Evolutionary conservation across 1,140 invertebrate genomes (phyloP).

Genomic region (Philotrypesis tridentata): DNA sequence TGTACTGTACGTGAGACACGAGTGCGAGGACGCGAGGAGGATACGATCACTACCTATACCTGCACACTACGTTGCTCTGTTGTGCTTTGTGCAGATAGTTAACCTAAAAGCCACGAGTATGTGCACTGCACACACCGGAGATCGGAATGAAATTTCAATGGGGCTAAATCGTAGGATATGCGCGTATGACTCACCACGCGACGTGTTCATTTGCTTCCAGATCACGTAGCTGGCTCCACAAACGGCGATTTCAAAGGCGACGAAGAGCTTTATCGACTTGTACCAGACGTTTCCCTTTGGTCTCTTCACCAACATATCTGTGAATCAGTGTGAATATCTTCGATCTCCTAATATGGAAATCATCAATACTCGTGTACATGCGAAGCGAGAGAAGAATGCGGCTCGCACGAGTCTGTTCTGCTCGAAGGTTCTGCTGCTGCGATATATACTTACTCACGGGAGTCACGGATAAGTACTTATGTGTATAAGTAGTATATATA

Average conservation of each 20-base stretch:
- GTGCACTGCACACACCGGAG: not conserved
- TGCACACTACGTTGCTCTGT: too few relatives aligned
- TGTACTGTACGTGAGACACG: too few relatives aligned
- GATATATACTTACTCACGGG: too few relatives aligned
- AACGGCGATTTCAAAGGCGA: conserved; percentile 54
- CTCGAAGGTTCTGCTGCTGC: too few relatives aligned
- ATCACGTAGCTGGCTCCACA: conserved; percentile 56
- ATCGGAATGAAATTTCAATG: too few relatives aligned
- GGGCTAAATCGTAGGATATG: too few relatives aligned
- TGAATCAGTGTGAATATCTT: conserved; percentile 51
- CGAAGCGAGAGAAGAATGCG: not conserved
- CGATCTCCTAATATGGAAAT: conserved; percentile 72
- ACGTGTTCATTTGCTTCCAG: conserved; percentile 64
- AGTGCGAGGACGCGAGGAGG: too few relatives aligned
- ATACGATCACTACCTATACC: not conserved
- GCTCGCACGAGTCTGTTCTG: not conserved
- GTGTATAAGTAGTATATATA: too few relatives aligned
- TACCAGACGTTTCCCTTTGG: conserved; percentile 46
- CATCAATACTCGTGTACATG: conserved; percentile 57
- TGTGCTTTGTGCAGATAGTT: not conserved
- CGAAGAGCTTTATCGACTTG: conserved; percentile 39
- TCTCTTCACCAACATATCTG: conserved; percentile 67
- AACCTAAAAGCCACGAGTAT: conserved; percentile 31
- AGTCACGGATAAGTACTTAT: too few relatives aligned
- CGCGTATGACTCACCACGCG: conserved; percentile 63